Base-by-base conservation (phyloP, 2,113 vertebrate species). In the Glaucidium brasilianum region DNA sequence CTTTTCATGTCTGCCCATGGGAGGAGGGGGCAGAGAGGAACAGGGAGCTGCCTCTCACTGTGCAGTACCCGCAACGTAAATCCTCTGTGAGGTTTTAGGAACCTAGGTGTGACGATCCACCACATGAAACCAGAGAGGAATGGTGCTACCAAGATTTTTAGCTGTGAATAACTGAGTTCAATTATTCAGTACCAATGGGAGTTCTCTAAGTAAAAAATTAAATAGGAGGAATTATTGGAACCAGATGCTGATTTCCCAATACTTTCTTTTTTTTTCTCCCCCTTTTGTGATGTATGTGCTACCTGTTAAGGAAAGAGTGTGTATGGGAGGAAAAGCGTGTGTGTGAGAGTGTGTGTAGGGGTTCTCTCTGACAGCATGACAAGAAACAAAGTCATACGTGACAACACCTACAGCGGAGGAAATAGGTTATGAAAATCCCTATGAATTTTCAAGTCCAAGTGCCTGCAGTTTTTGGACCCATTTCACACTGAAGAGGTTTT, bases 241-340 rank as follows among this genome's bases (percentile, higher is more conserved):
- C 64, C 81, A 89, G 93, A 90, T 95, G 88, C 62, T 3, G 9
- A 68, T 92, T 92, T 82, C 68, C 60, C 56, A 64, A 49, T 81
- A 45, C 91, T 92, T 95, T 85, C 32, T 88, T 74, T n/a, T 88
- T 74, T n/a, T 69, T 58, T 45, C 53, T 72, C 37, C 14, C 50
- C 30, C 5, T 86, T 94, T 83, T 39, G 59, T 67, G 73, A 66
- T 55, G 10, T 89, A 27, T 56, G 34, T 76, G 78, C 87, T 97
- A 97, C 97, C 96, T 97, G 96, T 90, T 94, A 79, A 83, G 55
- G 56, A 81, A 41, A 64, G 55, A 75, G 29, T 8, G 25, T 47
- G 27, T 34, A 43, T 4, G 22, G 85, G 60, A 80, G 72, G 76
- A 59, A 88, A 92, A 91, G 25, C 1, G 13, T 60, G 87, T 76